Conservation (phyloP, 2,113 vertebrate species). For the Gadus chalcogrammus region DNA sequence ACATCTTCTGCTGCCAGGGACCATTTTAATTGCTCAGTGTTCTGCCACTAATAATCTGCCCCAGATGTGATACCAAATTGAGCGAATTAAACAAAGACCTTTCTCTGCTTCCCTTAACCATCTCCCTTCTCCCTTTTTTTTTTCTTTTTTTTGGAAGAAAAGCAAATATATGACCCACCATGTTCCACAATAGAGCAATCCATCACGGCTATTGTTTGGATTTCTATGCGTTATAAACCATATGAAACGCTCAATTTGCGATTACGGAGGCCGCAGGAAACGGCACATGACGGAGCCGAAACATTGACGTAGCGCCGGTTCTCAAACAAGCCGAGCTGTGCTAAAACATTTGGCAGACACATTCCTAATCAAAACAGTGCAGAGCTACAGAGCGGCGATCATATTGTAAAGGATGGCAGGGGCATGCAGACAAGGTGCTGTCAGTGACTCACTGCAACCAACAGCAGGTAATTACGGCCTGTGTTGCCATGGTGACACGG, state of each 20-base stretch:
- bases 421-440: slow-evolving; percentile 17
- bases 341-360: not conserved
- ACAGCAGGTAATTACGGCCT: slow-evolving; percentile 46
- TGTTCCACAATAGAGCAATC: not conserved
- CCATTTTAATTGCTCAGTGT: slow-evolving; percentile 41
- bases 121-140: not conserved
- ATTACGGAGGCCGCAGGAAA: not conserved
- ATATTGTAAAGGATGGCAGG: slow-evolving; percentile 16
- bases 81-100: slow-evolving; percentile 4
- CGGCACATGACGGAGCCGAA: too few species aligned
- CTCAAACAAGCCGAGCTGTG: not conserved
- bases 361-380: not conserved
- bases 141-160: not conserved
- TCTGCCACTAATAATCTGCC: slow-evolving; percentile 53
- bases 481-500: slow-evolving; percentile 46
- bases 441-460: slow-evolving; percentile 36
- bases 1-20: slow-evolving; percentile 26
- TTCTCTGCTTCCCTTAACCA: not conserved
- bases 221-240: not conserved
- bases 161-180: not conserved
- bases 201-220: not conserved
- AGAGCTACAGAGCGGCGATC: not conserved
- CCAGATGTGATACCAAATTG: slow-evolving; percentile 49
- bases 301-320: too few species aligned
- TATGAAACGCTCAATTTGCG: not conserved